phyloP scores from a whole-genome alignment of 2,888 invertebrate species.

The Drosophila maculinotata region DNA sequence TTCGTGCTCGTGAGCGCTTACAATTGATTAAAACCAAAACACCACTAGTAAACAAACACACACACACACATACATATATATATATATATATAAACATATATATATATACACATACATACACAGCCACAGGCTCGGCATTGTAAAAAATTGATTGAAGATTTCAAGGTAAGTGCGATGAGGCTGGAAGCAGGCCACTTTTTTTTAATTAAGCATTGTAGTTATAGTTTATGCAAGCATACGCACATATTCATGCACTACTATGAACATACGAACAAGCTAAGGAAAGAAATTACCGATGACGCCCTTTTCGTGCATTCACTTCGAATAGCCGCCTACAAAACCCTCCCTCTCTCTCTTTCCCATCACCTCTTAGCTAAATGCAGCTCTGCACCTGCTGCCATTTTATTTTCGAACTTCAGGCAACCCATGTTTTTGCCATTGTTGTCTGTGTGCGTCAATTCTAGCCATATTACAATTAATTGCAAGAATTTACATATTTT shows the following conservation, averaged over 20 bases:
- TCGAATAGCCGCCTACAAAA: slow-evolving; percentile 36
- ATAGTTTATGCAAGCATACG: slow-evolving; percentile 34
- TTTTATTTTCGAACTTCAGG: slow-evolving; percentile 69
- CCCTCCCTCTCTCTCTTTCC: neutral
- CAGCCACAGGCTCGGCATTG: slow-evolving; percentile 49
- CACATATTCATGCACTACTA: no score
- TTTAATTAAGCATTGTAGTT: slow-evolving; percentile 59
- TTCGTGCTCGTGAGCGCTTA: slow-evolving; percentile 69
- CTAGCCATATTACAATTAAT: slow-evolving; percentile 68
- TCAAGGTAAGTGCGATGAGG: slow-evolving; percentile 65
- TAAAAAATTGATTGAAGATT: slow-evolving; percentile 76
- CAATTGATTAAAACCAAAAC: slow-evolving; percentile 79
- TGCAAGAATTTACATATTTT: slow-evolving; percentile 70
- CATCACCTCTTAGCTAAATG: slow-evolving; percentile 29
- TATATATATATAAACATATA: slow-evolving; percentile 18
- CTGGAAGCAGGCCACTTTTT: slow-evolving; percentile 22
- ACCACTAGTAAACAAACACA: slow-evolving; percentile 50
- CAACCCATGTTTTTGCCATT: slow-evolving; percentile 54
- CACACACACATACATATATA: slow-evolving; percentile 18
- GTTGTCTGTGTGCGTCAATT: slow-evolving; percentile 41
- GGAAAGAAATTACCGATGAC: slow-evolving; percentile 48
- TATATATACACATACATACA: slow-evolving; percentile 19
- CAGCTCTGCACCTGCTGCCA: slow-evolving; percentile 76
- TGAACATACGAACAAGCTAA: neutral
- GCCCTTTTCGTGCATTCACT: slow-evolving; percentile 69